Conservation (phyloP, 35 echinoderm and acorn worm genomes). For the Apostichopus parvimensis region DNA sequence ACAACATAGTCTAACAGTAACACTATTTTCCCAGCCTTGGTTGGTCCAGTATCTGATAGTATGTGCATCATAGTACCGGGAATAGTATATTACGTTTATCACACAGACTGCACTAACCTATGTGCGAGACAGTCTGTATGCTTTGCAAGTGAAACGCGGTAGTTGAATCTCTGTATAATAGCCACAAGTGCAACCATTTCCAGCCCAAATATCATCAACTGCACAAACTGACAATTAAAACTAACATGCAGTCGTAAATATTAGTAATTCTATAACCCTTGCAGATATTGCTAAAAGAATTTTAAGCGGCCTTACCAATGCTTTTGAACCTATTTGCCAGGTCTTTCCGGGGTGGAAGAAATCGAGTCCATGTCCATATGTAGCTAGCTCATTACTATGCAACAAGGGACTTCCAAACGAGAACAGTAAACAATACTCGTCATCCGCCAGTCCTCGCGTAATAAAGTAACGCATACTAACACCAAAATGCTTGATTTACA, state of each 20-base stretch:
- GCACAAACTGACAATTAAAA: slow-evolving; percentile 19
- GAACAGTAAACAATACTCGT: slow-evolving; percentile 52
- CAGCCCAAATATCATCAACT: slow-evolving; percentile 23
- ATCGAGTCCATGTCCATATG: slow-evolving; percentile 49
- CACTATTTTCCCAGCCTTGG: too few species aligned
- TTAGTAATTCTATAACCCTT: not conserved
- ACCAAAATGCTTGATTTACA: not conserved
- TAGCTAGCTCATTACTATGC: slow-evolving; percentile 61
- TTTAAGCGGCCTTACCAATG: slow-evolving; percentile 42
- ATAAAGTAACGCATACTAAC: slow-evolving; percentile 4
- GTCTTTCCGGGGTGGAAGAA: slow-evolving; percentile 50
- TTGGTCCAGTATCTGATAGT: too few species aligned
- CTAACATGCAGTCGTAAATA: not conserved
- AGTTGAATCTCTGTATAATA: slow-evolving; percentile 9
- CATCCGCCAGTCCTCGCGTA: slow-evolving; percentile 33
- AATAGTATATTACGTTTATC: not conserved
- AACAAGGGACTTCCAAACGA: slow-evolving; percentile 56
- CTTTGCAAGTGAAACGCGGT: slow-evolving; percentile 6
- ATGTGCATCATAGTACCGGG: not conserved
- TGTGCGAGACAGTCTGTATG: not conserved
- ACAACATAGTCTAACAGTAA: too few species aligned
- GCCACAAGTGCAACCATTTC: slow-evolving; percentile 5
- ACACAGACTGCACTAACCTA: not conserved
- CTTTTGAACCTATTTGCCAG: slow-evolving; percentile 41
- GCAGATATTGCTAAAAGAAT: not conserved